A percentile compares a stretch with the other conserved stretches of the same genome.
These are phyloP conservation scores for Notolabrus celidotus DNA, from an alignment of 2,797 vertebrate species.

Conservation along the genomic window DNA sequence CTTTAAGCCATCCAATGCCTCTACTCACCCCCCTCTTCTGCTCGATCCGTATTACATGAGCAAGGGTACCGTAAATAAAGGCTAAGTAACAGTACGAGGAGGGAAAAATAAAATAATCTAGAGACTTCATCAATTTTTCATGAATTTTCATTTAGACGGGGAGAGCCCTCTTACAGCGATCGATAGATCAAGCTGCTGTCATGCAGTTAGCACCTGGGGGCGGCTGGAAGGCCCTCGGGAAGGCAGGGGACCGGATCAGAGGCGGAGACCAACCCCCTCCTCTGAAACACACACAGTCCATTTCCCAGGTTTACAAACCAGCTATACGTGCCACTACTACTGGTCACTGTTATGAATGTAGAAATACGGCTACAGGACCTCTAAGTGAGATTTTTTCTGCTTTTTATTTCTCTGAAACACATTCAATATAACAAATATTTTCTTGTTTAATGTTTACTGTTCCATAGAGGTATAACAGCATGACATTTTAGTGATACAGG, in stretches of 20 bases:
- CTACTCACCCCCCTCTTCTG: slow-evolving; percentile 78
- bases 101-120: slow-evolving; percentile 87
- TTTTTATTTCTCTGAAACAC: background rate
- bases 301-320: slow-evolving; percentile 63
- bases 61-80: slow-evolving; percentile 34
- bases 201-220: slow-evolving; percentile 95
- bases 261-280: slow-evolving; percentile 63
- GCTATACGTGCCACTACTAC: slow-evolving; percentile 10
- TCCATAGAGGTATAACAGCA: background rate
- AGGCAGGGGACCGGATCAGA: slow-evolving; percentile 79
- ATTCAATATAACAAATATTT: slow-evolving; percentile 2
- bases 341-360: slow-evolving; percentile 35
- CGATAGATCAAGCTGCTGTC: slow-evolving; percentile 98
- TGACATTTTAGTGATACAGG: background rate
- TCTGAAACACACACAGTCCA: slow-evolving; percentile 30
- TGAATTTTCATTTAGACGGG: slow-evolving; percentile 96
- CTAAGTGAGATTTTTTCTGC: background rate
- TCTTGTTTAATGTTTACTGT: background rate
- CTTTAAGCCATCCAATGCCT: slow-evolving; percentile 83
- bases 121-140: slow-evolving; percentile 98
- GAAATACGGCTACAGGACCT: slow-evolving; percentile 23
- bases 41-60: slow-evolving; percentile 65
- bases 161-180: slow-evolving; percentile 92
- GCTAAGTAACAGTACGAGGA: slow-evolving; percentile 50
- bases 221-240: slow-evolving; percentile 83